These are phyloP conservation scores for Drosophila infuscata DNA, from an alignment of 2,888 invertebrate species.

Conservation along the genomic window DNA sequence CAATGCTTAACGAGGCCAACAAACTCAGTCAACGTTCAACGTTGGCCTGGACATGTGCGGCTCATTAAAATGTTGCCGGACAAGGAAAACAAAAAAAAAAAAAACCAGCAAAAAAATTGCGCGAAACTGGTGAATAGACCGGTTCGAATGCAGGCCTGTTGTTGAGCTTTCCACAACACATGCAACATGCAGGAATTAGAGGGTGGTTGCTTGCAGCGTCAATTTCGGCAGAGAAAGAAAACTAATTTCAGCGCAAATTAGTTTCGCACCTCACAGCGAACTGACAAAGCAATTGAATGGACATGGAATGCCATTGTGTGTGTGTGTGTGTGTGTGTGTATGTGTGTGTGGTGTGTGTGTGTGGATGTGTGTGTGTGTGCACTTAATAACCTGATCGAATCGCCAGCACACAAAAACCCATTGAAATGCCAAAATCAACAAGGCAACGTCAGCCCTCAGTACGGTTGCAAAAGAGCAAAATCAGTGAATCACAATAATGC, in stretches of 20 bases:
- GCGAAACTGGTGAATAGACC: constrained; percentile 51
- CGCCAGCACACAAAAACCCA: constrained; percentile 76
- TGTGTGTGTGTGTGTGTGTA: not conserved
- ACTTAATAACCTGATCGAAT: constrained; percentile 81
- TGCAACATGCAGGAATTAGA: constrained; percentile 50
- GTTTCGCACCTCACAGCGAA: constrained; percentile 75
- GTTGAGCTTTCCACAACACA: constrained; percentile 36
- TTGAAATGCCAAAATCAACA: constrained; percentile 81
- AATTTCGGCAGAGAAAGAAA: constrained; percentile 73
- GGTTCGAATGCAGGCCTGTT: constrained; percentile 22
- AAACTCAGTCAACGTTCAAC: constrained; percentile 28
- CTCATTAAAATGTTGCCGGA: constrained; percentile 72
- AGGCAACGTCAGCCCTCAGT: constrained; percentile 49
- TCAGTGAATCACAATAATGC: constrained; percentile 81
- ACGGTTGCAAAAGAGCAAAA: constrained; percentile 61
- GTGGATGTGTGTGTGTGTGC: constrained; percentile 68
- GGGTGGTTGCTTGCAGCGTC: constrained; percentile 55
- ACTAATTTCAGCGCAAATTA: constrained; percentile 81
- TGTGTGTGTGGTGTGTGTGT: constrained; percentile 19
- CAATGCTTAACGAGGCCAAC: constrained; percentile 59
- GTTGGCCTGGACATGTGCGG: constrained; percentile 66
- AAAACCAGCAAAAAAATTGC: not conserved
- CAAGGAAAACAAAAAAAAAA: constrained; percentile 8
- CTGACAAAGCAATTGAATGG: constrained; percentile 74
- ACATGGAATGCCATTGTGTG: constrained; percentile 49